A percentile compares a stretch with the other conserved stretches of the same genome.
Conservation (phyloP, 2,113 vertebrate species). For the Neotragus pygmaeus region DNA sequence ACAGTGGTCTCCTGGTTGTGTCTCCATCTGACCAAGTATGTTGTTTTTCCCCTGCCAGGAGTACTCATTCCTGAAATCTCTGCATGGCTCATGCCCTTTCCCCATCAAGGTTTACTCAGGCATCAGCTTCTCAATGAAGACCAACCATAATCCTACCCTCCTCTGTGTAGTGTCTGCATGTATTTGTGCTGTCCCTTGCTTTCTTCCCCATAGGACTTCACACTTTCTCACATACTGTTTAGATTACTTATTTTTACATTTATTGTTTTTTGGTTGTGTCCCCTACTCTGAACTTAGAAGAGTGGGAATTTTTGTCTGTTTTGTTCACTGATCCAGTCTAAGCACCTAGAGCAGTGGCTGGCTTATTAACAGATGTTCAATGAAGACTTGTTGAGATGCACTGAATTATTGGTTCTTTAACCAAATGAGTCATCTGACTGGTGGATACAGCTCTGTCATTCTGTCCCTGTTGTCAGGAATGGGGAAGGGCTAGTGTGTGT, state of each 20-base stretch:
- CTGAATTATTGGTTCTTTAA: conserved; percentile 3
- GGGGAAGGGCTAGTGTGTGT: background rate
- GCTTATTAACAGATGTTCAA: background rate
- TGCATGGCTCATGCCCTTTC: background rate
- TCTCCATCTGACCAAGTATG: background rate
- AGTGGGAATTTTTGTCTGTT: background rate
- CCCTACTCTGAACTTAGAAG: background rate
- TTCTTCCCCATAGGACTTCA: background rate
- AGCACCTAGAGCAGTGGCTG: background rate
- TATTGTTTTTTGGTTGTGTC: background rate
- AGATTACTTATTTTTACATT: background rate
- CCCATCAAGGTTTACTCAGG: background rate
- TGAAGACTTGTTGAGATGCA: background rate
- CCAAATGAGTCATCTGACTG: background rate
- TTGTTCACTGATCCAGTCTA: background rate
- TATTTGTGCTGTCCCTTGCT: background rate
- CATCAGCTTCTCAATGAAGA: background rate
- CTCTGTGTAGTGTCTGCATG: background rate
- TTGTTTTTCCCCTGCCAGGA: background rate
- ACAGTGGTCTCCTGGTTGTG: background rate
- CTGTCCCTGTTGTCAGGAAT: background rate
- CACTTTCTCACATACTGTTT: background rate
- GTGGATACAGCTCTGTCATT: background rate
- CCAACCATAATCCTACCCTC: background rate
- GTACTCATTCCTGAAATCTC: background rate